Evolutionary conservation across 1,140 invertebrate genomes (phyloP).

Genomic region (Drosophila quadrilineata): DNA sequence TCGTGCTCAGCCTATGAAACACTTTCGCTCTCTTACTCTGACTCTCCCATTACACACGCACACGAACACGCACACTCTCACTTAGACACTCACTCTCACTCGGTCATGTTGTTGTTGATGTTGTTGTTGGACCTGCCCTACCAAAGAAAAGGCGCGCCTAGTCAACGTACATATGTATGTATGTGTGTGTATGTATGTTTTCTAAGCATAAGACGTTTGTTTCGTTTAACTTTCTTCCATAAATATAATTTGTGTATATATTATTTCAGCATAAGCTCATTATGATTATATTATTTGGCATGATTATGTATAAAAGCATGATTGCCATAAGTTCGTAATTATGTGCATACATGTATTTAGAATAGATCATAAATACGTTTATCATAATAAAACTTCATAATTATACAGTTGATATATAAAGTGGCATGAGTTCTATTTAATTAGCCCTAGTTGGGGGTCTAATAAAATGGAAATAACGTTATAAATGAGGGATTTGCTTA

Average conservation of each 20-base stretch:
- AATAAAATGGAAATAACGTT: too few species aligned
- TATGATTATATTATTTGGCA: conserved; percentile 5
- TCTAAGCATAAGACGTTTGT: background rate
- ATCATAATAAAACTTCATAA: background rate
- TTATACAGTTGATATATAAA: too few species aligned
- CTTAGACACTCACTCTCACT: background rate
- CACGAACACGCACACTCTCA: background rate
- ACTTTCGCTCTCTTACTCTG: background rate
- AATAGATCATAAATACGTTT: background rate
- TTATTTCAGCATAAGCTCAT: conserved; percentile 9
- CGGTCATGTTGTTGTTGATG: background rate
- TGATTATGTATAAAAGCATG: background rate
- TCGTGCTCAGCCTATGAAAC: conserved; percentile 13
- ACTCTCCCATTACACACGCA: background rate
- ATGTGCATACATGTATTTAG: background rate
- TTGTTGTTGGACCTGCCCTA: conserved; percentile 7
- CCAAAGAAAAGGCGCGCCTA: conserved; percentile 12
- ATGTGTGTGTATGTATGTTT: background rate
- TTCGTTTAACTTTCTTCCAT: too few species aligned
- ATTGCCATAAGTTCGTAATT: background rate
- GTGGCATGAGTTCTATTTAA: too few species aligned
- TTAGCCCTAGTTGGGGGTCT: too few species aligned
- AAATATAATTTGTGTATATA: background rate
- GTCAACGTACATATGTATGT: background rate
- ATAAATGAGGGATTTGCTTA: too few species aligned